Evolutionary conservation across 2,113 vertebrate genomes (phyloP), one percentile per base, ranked within the genome.

Genomic region (Oophaga pumilio): DNA sequence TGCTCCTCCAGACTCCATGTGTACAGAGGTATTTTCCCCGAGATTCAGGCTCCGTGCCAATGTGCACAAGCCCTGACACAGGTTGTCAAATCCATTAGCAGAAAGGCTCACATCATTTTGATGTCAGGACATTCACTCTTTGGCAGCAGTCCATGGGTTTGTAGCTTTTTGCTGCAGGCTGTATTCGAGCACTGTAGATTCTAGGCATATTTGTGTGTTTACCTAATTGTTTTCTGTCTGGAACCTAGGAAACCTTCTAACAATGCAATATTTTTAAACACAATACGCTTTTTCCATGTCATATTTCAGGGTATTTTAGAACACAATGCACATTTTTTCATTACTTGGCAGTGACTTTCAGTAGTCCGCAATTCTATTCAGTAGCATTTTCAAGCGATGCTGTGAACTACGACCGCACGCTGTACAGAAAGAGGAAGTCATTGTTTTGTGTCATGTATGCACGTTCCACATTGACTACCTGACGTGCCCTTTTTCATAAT

Each of bases 261-360:
- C 84, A 85, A 85, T 77, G 76, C 17, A 15, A 76, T 86, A 86
- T 86, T 86, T 86, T 79, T 86, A 59, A 79, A 86, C 76, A 79
- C 85, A 78, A 86, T 86, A 18, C 49, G n/a, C 62, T 68, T 78
- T 86, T 78, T 79, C 60, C 49, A 50, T 79, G 68, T 76, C 10
- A 78, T 28, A 68, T 53, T 86, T 79, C 53, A 15, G 43, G 5
- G 18, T 68, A 68, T 86, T 86, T 77, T 76, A 79, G 17, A 68
- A 79, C 60, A 86, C 85, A 86, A 86, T 86, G 76, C n/a, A 86
- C 17, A 79, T 85, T 85, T 69, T 76, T 50, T 85, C 18, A 22
- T 49, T 22, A 77, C 56, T 52, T 59, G 77, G 77, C 56, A 33
- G 2, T 60, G 13, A 60, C n/a, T 59, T 57, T 26, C 13, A 49